Evolutionary conservation across 2,888 invertebrate genomes (phyloP), one percentile per base, ranked within the genome.

Genomic region (Aleiodes alternator): DNA sequence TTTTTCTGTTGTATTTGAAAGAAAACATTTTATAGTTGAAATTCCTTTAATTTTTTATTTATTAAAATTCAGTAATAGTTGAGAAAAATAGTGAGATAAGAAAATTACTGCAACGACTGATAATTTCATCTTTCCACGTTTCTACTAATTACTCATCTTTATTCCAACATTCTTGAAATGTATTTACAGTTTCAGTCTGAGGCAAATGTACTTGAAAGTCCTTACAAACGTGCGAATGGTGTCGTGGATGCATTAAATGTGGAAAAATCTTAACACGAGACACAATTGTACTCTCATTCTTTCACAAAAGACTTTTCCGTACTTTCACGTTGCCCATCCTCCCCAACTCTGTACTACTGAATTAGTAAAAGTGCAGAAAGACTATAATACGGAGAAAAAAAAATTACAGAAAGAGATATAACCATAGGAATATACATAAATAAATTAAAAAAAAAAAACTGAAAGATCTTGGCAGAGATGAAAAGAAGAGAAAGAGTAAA

Each of bases 231-330:
- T 48, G 48, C 23, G 48, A 43, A 64, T 48, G 64, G 23, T 34
- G 64, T 16, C 38, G 16, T 23, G 43, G 48, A 29, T 64, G 48
- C 48, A 48, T 64, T 64, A 50, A 64, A 16, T 23, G 7, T 16
- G 12, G 16, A 64, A 48, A 61, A 48, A 48, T 48, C 29, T 48
- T 64, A 48, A 64, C 23, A 43, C 48, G 14, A 23, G 48, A 64
- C 48, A 48, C 23, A 64, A 64, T 69, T 69, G 56, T 55, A 50
- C 29, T 6, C 50, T 53, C 51, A 51, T n/a, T 51, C 51, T 34
- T 12, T 53, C 5, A 43, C 53, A 69, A 34, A 56, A 29, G 69
- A 56, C 69, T 23, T 69, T 69, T 55, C 69, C 69, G 56, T 51
- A n/a, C 56, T 69, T 34, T 53, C 69, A 31, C 34, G 38, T 53